Conservation (phyloP, 2,797 vertebrate genomes). For the Masticophis lateralis region DNA sequence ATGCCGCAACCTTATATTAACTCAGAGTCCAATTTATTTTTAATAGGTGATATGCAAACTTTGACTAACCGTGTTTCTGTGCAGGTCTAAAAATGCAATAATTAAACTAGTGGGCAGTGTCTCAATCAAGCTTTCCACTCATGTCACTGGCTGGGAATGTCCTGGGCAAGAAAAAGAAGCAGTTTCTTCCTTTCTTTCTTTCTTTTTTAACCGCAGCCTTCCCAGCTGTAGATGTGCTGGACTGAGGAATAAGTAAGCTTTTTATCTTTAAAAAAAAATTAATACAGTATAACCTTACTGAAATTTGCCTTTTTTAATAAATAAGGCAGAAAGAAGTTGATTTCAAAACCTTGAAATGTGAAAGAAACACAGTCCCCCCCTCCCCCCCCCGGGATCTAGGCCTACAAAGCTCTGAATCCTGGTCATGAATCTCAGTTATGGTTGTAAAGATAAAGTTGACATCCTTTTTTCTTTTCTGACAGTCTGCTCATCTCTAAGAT, state of each 20-base stretch:
- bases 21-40: neutral
- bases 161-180: neutral
- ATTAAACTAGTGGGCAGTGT: neutral
- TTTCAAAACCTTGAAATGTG: neutral
- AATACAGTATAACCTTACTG: neutral
- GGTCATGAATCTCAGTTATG: neutral
- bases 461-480: neutral
- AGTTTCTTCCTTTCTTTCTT: neutral
- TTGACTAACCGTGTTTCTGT: neutral
- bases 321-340: neutral
- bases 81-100: neutral
- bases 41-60: neutral
- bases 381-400: fast-evolving
- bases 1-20: neutral
- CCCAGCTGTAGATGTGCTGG: neutral
- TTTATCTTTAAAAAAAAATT: neutral
- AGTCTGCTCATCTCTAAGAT: neutral
- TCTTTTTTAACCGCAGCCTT: neutral
- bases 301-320: neutral
- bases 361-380: neutral
- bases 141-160: conserved; percentile 25
- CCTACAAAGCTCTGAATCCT: neutral
- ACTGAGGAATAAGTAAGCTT: neutral
- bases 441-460: neutral
- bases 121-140: conserved; percentile 10